These are phyloP conservation scores for Zaprionus kolodkinae DNA, from an alignment of 1,140 invertebrate genomes.

Conservation along the genomic window DNA sequence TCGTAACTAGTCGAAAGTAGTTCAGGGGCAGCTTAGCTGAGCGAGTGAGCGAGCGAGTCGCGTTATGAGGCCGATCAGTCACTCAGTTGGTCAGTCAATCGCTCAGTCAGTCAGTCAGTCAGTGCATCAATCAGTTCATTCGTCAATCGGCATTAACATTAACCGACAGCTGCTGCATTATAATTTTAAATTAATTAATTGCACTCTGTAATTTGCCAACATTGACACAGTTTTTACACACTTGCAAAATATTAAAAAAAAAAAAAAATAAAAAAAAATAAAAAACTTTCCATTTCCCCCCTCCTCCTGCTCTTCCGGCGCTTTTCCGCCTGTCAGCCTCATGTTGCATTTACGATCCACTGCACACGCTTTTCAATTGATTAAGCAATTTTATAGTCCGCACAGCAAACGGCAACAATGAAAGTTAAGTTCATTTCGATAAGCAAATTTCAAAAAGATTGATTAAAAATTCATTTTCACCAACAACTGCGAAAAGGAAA, in stretches of 20 bases:
- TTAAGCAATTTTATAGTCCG: slow-evolving; percentile 52
- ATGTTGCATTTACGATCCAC: slow-evolving; percentile 37
- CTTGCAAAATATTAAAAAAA: slow-evolving; percentile 12
- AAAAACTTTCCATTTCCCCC: slow-evolving; percentile 42
- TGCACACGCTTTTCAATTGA: slow-evolving; percentile 48
- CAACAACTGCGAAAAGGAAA: slow-evolving; percentile 18
- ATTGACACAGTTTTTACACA: slow-evolving; percentile 46
- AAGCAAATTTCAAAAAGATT: slow-evolving; percentile 38
- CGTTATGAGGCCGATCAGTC: slow-evolving; percentile 18
- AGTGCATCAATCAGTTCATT: background rate
- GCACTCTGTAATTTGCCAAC: slow-evolving; percentile 49
- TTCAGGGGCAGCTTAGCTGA: slow-evolving; percentile 41
- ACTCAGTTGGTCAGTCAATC: background rate
- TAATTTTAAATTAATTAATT: slow-evolving; percentile 53
- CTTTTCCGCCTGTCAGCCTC: slow-evolving; percentile 33
- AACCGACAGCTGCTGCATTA: slow-evolving; percentile 29
- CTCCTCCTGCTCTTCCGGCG: slow-evolving; percentile 20
- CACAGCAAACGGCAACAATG: slow-evolving; percentile 11
- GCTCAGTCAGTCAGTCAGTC: slow-evolving; percentile 13
- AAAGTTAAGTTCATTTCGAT: slow-evolving; percentile 31
- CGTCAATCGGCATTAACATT: slow-evolving; percentile 27
- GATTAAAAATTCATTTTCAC: slow-evolving; percentile 34
- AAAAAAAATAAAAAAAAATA: too few relatives aligned
- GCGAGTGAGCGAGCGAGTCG: slow-evolving; percentile 21
- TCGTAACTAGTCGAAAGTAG: slow-evolving; percentile 35